Base-by-base conservation (phyloP, 1,140 invertebrate genomes). In the Thaumatotibia leucotreta region DNA sequence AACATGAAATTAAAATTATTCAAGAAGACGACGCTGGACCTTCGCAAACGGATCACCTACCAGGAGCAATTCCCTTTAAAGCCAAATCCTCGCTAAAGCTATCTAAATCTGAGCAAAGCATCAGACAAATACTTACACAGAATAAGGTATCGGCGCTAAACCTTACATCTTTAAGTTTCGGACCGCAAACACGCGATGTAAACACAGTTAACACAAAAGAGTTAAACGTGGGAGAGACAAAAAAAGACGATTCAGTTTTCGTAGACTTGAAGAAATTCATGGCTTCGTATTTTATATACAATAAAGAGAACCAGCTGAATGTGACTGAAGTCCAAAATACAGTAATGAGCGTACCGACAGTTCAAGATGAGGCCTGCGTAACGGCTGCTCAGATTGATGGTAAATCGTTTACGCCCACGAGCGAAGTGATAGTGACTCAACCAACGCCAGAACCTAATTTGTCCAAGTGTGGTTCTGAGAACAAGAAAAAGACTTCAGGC, bases 101-200 rank as follows among this genome's bases (percentile, higher is more conserved):
- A 24, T 90, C 87, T 0, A 90, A 90, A 80, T 90, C 88, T 3
- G 88, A 90, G 70, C 86, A 90, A 32, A 86, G 71, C 54, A 75
- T 90, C 31, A 70, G 80, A 63, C 76, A 83, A 70, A 79, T 83
- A 8, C 81, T 87, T 39, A 88, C 86, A 50, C 69, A 66, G 14
- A 74, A 84, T 77, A 84, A 90, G 68, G 81, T 86, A 23, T 77
- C 80, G 0, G 82, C 88, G 17, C 65, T 88, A 9, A 85, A 83
- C 14, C 24, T 61, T 9, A 63, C 66, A 68, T 86, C 84, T 4
- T 20, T 86, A 32, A 90, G 78, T 64, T 80, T 83, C 45, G 72
- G 69, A 31, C 66, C 64, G 27, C 29, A 68, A 20, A 69, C 74
- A 4, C 76, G 77, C 52, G 31, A 45, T 14, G 66, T 72, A 9